These are phyloP conservation scores for Sardina pilchardus DNA, from an alignment of 2,113 vertebrate genomes.

Conservation along the genomic window DNA sequence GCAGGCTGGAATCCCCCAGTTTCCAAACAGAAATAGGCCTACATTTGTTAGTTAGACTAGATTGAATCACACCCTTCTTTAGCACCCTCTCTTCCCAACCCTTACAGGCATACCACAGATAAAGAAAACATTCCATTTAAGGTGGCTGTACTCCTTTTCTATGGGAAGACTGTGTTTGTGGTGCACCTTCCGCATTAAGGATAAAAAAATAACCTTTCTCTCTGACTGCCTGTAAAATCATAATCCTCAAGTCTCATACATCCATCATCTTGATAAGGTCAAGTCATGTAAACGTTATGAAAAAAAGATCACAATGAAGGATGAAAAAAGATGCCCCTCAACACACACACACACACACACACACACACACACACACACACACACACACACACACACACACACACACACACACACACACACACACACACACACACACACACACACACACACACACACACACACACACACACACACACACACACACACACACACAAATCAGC, in stretches of 20 bases:
- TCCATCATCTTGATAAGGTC: conserved; percentile 1
- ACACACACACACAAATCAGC: not conserved
- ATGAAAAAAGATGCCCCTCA: not conserved
- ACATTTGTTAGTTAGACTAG: not conserved
- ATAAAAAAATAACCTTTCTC: not conserved
- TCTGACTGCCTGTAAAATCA: not conserved
- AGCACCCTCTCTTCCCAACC: no score
- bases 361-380: not conserved
- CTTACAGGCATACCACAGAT: no score
- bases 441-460: not conserved
- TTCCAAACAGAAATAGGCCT: no score
- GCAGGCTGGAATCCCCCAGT: not conserved
- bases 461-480: not conserved
- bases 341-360: not conserved
- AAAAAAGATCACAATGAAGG: not conserved
- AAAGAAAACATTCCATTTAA: no score
- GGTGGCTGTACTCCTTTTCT: not conserved
- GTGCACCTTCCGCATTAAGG: not conserved
- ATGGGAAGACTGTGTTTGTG: not conserved
- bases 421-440: not conserved
- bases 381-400: not conserved
- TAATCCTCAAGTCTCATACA: not conserved
- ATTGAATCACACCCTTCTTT: not conserved
- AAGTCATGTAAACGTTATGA: not conserved
- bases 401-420: not conserved